These are phyloP conservation scores for Kradibia gibbosae DNA, from an alignment of 1,140 invertebrate genomes.

Conservation along the genomic window DNA sequence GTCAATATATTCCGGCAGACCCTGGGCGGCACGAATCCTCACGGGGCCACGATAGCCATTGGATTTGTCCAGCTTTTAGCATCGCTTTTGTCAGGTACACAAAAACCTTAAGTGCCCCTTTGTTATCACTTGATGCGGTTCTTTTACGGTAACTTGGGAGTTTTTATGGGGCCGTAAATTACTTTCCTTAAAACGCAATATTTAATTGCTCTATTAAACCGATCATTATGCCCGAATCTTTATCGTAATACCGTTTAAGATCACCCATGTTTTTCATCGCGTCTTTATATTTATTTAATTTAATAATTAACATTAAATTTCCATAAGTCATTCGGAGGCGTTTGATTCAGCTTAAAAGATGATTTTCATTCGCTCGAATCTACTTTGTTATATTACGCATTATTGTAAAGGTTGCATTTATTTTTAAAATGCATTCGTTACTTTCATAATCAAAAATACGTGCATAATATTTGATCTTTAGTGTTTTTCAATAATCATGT, in stretches of 20 bases:
- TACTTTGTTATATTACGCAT: too few species aligned
- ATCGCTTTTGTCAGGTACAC: conserved; percentile 79
- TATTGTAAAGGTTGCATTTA: too few species aligned
- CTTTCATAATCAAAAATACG: too few species aligned
- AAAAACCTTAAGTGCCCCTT: background rate
- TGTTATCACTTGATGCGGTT: background rate
- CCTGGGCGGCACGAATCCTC: conserved; percentile 85
- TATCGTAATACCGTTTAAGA: background rate
- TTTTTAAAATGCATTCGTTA: too few species aligned
- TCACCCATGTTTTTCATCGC: background rate
- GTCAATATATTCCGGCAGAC: conserved; percentile 86
- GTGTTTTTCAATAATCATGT: too few species aligned
- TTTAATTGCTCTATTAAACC: background rate
- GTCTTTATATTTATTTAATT: too few species aligned
- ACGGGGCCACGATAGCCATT: conserved; percentile 84
- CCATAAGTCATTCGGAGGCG: too few species aligned
- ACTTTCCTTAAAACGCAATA: background rate
- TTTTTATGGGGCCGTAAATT: background rate
- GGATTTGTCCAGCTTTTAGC: conserved; percentile 85
- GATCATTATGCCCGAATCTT: background rate
- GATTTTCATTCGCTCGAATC: too few species aligned
- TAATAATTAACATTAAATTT: too few species aligned
- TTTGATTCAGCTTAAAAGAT: too few species aligned
- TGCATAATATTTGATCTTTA: too few species aligned
- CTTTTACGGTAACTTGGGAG: background rate